Evolutionary conservation across 1,140 invertebrate genomes (phyloP).

Genomic region (Brachionus angularis): DNA sequence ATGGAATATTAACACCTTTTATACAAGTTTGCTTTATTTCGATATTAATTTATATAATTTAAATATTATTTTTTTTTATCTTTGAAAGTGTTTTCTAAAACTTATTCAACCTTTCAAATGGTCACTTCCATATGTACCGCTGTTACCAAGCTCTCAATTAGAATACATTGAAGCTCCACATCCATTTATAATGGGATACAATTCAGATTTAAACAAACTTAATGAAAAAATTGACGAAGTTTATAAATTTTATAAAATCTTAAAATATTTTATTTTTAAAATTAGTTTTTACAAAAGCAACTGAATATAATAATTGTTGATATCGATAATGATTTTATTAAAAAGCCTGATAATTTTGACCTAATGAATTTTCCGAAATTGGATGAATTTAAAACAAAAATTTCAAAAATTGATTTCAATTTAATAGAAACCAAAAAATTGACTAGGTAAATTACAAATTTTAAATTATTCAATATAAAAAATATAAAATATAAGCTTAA

Average conservation of each 20-base stretch:
- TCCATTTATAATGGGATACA: slow-evolving; percentile 38
- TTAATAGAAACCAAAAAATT: slow-evolving; percentile 1
- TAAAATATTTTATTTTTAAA: neutral
- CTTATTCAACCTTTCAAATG: slow-evolving; percentile 40
- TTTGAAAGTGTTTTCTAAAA: slow-evolving; percentile 40
- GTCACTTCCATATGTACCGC: slow-evolving; percentile 31
- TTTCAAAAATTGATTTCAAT: neutral
- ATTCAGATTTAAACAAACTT: neutral
- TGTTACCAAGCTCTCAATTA: neutral
- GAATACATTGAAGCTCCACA: slow-evolving; percentile 36
- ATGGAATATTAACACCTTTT: slow-evolving; percentile 19
- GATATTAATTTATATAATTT: neutral
- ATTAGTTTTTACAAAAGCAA: neutral
- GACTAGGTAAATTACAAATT: neutral
- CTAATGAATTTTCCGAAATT: neutral
- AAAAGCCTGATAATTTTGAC: neutral
- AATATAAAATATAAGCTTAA: neutral
- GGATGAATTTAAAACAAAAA: neutral
- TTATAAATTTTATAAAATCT: neutral
- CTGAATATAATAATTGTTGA: slow-evolving; percentile 34
- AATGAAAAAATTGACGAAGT: neutral
- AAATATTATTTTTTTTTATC: neutral
- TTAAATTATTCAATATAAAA: neutral
- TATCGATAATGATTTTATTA: neutral
- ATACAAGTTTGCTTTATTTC: neutral